phyloP scores from a whole-genome alignment of 2,113 vertebrate species.

The Oreocharis arfaki region DNA sequence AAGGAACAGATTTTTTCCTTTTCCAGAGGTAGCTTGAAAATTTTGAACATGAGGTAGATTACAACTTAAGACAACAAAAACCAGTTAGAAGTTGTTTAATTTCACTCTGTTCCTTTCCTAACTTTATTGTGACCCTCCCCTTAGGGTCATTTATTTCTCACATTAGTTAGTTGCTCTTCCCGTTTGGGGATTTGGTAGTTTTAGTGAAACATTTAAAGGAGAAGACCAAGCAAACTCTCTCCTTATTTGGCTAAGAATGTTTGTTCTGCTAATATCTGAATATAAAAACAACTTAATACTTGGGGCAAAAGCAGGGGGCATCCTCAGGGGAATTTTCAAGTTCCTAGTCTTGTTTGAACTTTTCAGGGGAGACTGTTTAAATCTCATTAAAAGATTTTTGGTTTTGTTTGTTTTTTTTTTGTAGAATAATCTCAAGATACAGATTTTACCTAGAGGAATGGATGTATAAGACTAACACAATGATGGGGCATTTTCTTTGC shows the following conservation, averaged over 20 bases:
- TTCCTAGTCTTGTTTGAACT: background rate
- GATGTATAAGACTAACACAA: background rate
- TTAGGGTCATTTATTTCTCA: slow-evolving; percentile 53
- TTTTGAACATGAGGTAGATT: background rate
- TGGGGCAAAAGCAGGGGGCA: slow-evolving; percentile 21
- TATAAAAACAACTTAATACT: slow-evolving; percentile 46
- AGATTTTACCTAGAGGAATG: background rate
- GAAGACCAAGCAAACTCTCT: slow-evolving; percentile 45
- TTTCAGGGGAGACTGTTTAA: background rate
- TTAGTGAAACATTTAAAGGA: slow-evolving; percentile 40
- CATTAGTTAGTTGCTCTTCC: slow-evolving; percentile 29
- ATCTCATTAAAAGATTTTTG: background rate
- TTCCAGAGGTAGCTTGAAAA: background rate
- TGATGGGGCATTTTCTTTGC: background rate
- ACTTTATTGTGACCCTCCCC: slow-evolving; percentile 29
- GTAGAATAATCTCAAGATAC: background rate
- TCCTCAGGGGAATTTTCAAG: slow-evolving; percentile 31
- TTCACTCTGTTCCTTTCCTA: slow-evolving; percentile 4
- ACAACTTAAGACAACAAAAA: background rate
- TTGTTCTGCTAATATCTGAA: slow-evolving; percentile 48
- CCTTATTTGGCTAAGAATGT: slow-evolving; percentile 62
- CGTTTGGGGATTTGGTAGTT: slow-evolving; percentile 29
- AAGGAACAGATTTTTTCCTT: background rate
- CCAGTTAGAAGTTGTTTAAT: background rate
- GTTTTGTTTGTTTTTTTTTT: background rate